These are phyloP conservation scores for Holcopasites calliopsidis DNA, from an alignment of 1,140 invertebrate genomes.

Conservation along the genomic window DNA sequence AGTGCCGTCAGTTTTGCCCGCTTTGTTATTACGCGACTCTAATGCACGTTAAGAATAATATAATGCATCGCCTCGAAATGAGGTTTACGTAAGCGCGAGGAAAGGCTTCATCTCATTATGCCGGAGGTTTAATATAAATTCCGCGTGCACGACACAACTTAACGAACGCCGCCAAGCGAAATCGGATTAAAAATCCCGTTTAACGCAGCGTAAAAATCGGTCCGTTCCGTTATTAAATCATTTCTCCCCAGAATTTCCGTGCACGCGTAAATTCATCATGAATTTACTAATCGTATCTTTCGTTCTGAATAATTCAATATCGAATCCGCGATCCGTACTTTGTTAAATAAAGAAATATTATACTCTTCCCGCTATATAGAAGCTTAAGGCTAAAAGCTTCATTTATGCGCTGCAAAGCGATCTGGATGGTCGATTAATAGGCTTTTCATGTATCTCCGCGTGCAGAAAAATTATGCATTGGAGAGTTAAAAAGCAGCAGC, in stretches of 20 bases:
- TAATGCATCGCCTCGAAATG: slow-evolving; percentile 23
- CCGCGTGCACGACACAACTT: slow-evolving; percentile 7
- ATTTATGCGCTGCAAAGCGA: not conserved
- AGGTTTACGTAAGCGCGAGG: slow-evolving; percentile 36
- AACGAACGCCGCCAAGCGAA: not conserved
- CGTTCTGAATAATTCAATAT: not conserved
- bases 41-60: slow-evolving; percentile 14
- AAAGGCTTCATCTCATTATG: slow-evolving; percentile 39
- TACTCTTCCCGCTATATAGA: too few species aligned
- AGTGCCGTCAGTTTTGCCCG: not conserved
- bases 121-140: slow-evolving; percentile 32
- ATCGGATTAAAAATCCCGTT: slow-evolving; percentile 20
- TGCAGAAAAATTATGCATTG: not conserved
- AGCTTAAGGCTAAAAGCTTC: not conserved
- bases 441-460: too few species aligned
- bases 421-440: not conserved
- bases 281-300: not conserved
- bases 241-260: not conserved
- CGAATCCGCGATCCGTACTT: not conserved
- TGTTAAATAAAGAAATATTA: not conserved
- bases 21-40: not conserved
- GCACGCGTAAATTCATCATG: not conserved
- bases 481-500: too few species aligned
- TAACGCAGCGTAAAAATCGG: not conserved
- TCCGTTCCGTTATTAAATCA: too few species aligned